Evolutionary conservation across 92 coral and sea anemone species (phyloP), one percentile per base, ranked within the genome.

Genomic region (Heliopora coerulea): DNA sequence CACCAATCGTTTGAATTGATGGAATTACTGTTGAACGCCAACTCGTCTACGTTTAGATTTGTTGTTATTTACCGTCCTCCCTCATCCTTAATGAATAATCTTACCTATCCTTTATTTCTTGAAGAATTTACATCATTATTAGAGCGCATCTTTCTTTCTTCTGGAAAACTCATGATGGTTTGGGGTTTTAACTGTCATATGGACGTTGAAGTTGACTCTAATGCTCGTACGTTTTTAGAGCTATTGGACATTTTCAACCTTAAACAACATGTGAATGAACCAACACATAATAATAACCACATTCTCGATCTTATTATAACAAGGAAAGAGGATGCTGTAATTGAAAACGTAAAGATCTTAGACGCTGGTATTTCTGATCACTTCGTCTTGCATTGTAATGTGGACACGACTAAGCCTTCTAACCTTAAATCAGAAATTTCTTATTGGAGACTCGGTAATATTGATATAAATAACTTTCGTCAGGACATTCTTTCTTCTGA

Each of bases 181-280:
- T 85, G 88, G 42, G 80, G 68, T 49, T 83, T 83, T 49, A 78
- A 83, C 28, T 65, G 72, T 78, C 84, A 84, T 41, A 35, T 84
- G 39, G 87, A 84, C 64, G 39, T n/a, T n/a, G 39, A 54, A 21
- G 41, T 9, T 40, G 74, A 78, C 20, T 30, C 74, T 28, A 31
- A 15, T 25, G 82, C 82, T 3, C 18, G 27, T 18, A 78, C 27
- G 54, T 78, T 62, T 48, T 20, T 62, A 25, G 73, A 52, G 54
- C 61, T 62, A 24, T 32, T 62, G 37, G 50, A 78, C 21, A 29
- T 46, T 18, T 78, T 78, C 29, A 61, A 68, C 35, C 59, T 79
- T 40, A 70, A n/a, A 74, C 74, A 67, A 30, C 74, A 67, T 48
- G 58, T 67, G 39, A 44, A 21, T 67, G 54, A n/a, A n/a, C 27